Evolutionary conservation across 2,888 invertebrate genomes (phyloP).

Genomic region (Griposia aprilina): DNA sequence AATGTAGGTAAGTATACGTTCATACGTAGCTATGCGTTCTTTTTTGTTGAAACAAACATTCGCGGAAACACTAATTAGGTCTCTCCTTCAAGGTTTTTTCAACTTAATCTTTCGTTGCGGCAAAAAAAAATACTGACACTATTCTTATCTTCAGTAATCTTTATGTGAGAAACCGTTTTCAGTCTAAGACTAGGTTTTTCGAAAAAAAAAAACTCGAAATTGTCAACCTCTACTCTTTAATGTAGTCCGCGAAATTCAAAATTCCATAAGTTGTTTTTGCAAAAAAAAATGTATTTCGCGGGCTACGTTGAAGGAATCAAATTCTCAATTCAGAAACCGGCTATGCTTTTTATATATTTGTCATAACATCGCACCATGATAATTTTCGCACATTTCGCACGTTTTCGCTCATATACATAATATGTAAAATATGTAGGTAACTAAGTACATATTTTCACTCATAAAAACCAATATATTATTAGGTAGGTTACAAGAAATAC

Average conservation of each 20-base stretch:
- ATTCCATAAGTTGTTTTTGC: background rate
- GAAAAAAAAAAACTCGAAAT: background rate
- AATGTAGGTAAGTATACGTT: conserved; percentile 4
- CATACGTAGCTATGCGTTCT: background rate
- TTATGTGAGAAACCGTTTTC: background rate
- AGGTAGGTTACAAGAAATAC: background rate
- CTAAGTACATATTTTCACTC: too few species aligned
- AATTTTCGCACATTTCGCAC: conserved; percentile 49
- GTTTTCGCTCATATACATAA: background rate
- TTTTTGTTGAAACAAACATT: conserved; percentile 27
- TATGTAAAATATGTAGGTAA: too few species aligned
- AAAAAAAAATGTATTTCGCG: too few species aligned
- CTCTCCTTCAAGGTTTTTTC: conserved; percentile 30
- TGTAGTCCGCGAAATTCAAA: background rate
- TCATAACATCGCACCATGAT: conserved; percentile 12
- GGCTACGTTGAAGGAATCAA: background rate
- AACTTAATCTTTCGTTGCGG: conserved; percentile 9
- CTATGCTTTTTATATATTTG: background rate
- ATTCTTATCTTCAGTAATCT: background rate
- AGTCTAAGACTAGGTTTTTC: background rate
- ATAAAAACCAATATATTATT: too few species aligned
- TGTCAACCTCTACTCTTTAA: too few species aligned
- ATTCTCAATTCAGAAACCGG: background rate
- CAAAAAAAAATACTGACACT: conserved; percentile 10
- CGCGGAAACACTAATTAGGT: conserved; percentile 48